These are phyloP conservation scores for Apamea anceps DNA, from an alignment of 2,888 invertebrate genomes.

Conservation along the genomic window DNA sequence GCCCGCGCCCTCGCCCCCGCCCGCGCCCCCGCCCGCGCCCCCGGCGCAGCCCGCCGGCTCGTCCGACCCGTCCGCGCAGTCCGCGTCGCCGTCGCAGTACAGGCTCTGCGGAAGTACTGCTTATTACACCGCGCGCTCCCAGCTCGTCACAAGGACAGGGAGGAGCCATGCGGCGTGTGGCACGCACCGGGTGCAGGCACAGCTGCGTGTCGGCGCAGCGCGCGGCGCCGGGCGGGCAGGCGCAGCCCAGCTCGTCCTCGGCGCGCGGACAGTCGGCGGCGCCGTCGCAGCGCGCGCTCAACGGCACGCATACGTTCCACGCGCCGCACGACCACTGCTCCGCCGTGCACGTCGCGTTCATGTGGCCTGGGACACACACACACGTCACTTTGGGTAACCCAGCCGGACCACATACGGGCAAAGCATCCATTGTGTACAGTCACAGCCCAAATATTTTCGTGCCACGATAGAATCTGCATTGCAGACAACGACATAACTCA, in stretches of 20 bases:
- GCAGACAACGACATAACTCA: neutral
- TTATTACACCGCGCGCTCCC: slow-evolving; percentile 68
- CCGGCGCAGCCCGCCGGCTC: slow-evolving; percentile 88
- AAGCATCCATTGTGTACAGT: neutral
- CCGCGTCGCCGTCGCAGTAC: slow-evolving; percentile 92
- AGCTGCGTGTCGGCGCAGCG: slow-evolving; percentile 75
- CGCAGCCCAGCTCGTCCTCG: slow-evolving; percentile 90
- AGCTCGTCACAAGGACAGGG: slow-evolving; percentile 76
- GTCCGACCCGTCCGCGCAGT: slow-evolving; percentile 93
- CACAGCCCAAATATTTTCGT: neutral
- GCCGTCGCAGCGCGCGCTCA: slow-evolving; percentile 92
- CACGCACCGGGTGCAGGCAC: slow-evolving; percentile 73
- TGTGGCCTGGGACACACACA: slow-evolving; percentile 72
- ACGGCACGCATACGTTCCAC: slow-evolving; percentile 91
- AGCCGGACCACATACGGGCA: no score
- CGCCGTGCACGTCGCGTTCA: slow-evolving; percentile 83
- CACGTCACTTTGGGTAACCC: neutral
- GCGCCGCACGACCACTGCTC: slow-evolving; percentile 92
- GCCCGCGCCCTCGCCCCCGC: slow-evolving; percentile 69
- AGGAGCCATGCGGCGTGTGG: slow-evolving; percentile 61
- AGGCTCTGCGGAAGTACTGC: slow-evolving; percentile 75
- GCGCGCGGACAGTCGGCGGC: slow-evolving; percentile 92
- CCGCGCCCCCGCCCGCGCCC: slow-evolving; percentile 49
- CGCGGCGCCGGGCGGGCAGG: slow-evolving; percentile 78
- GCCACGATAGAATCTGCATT: neutral